Evolutionary conservation across 1,140 invertebrate species (phyloP).

Genomic region (Drosophila ohnishii): DNA sequence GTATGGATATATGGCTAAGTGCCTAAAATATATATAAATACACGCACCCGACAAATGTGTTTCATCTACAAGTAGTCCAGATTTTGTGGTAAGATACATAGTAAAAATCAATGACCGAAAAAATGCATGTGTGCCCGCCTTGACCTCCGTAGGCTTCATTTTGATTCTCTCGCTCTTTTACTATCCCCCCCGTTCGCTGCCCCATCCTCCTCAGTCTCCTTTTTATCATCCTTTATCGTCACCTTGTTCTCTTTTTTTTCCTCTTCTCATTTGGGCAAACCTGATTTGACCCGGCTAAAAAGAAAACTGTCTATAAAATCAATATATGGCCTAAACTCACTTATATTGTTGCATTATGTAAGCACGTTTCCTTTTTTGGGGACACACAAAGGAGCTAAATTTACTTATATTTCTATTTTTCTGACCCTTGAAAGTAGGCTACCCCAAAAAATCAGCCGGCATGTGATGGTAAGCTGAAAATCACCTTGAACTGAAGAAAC

Average conservation of each 20-base stretch:
- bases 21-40: slow-evolving; percentile 37
- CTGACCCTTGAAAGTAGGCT: neutral
- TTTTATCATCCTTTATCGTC: slow-evolving; percentile 6
- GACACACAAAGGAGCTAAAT: slow-evolving; percentile 1
- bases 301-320: slow-evolving; percentile 51
- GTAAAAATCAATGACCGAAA: slow-evolving; percentile 52
- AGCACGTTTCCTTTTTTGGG: slow-evolving; percentile 7
- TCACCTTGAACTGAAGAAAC: neutral
- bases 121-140: slow-evolving; percentile 41
- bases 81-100: slow-evolving; percentile 36
- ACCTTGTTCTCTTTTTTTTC: neutral
- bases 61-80: slow-evolving; percentile 47
- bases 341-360: slow-evolving; percentile 38
- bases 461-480: neutral
- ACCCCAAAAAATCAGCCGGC: neutral
- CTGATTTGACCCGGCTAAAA: slow-evolving; percentile 55
- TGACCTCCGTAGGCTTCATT: slow-evolving; percentile 46
- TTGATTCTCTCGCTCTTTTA: slow-evolving; percentile 16
- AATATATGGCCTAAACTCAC: slow-evolving; percentile 45
- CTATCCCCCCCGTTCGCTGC: slow-evolving; percentile 5
- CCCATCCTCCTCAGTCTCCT: neutral
- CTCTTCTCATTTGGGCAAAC: slow-evolving; percentile 20
- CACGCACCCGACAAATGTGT: slow-evolving; percentile 37
- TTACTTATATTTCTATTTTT: slow-evolving; percentile 5
- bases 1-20: slow-evolving; percentile 25